Base-by-base conservation (phyloP, 2,888 invertebrate species). In the Papilio elwesi region DNA sequence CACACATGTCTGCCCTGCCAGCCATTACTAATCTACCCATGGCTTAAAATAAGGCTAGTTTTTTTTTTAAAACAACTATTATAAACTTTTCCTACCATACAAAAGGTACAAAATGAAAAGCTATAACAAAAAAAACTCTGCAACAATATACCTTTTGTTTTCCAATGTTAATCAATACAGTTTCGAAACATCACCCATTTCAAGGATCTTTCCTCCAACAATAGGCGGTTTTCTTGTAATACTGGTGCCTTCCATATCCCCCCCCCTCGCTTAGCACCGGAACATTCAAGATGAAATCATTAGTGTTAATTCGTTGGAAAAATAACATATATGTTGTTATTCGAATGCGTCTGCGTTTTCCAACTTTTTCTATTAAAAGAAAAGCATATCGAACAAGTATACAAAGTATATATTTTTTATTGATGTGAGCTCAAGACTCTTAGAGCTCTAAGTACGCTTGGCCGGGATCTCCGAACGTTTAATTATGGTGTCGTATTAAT, bases 171-270 rank as follows among this genome's bases (percentile, higher is more conserved):
- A 69, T 52, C 59, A 59, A 69, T 49, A 51, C 15, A 6, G 26
- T 0, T 26, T n/a, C 16, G 9, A 15, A 15, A 16, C 57, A 36
- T 47, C 51, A 15, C 49, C 15, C 62, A 62, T 16, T 69, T 69
- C 51, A 62, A 69, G 69, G 62, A 12, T 64, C 49, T 59, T 48
- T 52, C 55, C 47, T 13, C 64, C 66, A 59, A 16, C 66, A 59
- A 59, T 59, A 66, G 48, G 55, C 64, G 47, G 71, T 51, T 66
- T 38, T 15, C 59, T 52, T 49, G 57, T 38, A 57, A 36, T 57
- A 57, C 26, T 53, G 53, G 16, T 16, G 26, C 26, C 16, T 36
- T 57, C 13, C 36, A 57, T 57, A 49, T 64, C 13, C 10, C 49
- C 49, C 26, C 49, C 12, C 36, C 15, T 7, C 15, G 1, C 7